Evolutionary conservation across 2,113 vertebrate species (phyloP), one percentile per base, ranked within the genome.

Genomic region (Abramis brama): DNA sequence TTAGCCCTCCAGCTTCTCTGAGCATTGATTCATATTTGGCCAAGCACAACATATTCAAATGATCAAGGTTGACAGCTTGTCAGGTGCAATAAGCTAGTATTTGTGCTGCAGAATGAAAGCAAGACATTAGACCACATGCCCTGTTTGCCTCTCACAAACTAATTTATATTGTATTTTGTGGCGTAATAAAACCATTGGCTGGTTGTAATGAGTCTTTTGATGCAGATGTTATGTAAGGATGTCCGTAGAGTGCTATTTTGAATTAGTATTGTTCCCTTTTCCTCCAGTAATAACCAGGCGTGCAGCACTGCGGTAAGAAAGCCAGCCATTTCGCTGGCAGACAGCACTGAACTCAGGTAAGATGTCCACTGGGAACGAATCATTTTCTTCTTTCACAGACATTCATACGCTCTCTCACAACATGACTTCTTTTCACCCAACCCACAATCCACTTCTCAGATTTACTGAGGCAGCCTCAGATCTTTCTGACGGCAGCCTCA

Each of bases 341-440:
- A 99, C 90, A 99, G 98, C 96, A 98, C 97, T 0, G 97, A 99
- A 89, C 97, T 99, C 95, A 96, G 98, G 98, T 99, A 92, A 94
- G 90, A 15, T 4, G 75, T 68, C 17, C 45, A n/a, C 70, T 47
- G 70, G 23, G 55, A 52, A 55, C 10, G 6, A 59, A 76, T 68
- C 77, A 45, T 64, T 36, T 57, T 59, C 23, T 78, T 6, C 55
- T 73, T 1, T 4, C 36, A 64, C 11, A 80, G 55, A 79, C 82
- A 85, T 4, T 3, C 10, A n/a, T 55, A 19, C 30, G 47, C 5
- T 9, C 62, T 30, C 5, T 23, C 60, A 43, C 55, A 68, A 47
- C 55, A 60, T 27, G 36, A 86, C 78, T 62, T 83, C 76, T 13
- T 30, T 45, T 82, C 47, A 59, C 77, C 71, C 30, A 83, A 36